A percentile compares a stretch with the other conserved stretches of the same genome.
phyloP scores from a whole-genome alignment of 2,888 invertebrate genomes.

The Halictus ligatus region DNA sequence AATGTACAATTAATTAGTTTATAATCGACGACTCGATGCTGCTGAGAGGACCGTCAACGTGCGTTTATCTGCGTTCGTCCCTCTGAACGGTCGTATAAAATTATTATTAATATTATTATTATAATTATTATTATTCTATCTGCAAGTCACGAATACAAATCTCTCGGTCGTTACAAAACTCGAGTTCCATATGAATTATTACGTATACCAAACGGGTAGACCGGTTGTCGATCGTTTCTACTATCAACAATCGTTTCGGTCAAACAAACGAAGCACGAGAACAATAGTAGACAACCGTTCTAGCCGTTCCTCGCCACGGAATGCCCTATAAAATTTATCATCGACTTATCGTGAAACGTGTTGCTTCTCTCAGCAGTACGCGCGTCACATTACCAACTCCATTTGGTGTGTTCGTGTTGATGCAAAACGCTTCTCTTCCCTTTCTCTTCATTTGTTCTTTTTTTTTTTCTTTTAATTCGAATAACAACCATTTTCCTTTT shows the following conservation, averaged over 20 bases:
- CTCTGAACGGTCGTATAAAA: slow-evolving; percentile 45
- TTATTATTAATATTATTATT: slow-evolving; percentile 31
- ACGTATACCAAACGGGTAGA: slow-evolving; percentile 15
- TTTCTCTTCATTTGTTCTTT: slow-evolving; percentile 35
- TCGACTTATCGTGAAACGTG: slow-evolving; percentile 46
- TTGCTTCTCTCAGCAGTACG: slow-evolving; percentile 65
- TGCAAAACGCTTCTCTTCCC: slow-evolving; percentile 79
- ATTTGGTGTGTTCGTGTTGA: slow-evolving; percentile 66
- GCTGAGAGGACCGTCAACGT: slow-evolving; percentile 53
- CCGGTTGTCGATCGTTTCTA: background rate
- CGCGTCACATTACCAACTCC: slow-evolving; percentile 60
- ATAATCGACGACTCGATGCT: slow-evolving; percentile 65
- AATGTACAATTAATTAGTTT: slow-evolving; percentile 71
- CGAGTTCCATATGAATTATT: slow-evolving; percentile 30
- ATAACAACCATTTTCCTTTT: slow-evolving; percentile 78
- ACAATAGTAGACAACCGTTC: slow-evolving; percentile 14
- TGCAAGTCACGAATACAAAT: slow-evolving; percentile 24
- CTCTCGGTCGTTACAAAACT: slow-evolving; percentile 39
- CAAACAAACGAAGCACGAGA: background rate
- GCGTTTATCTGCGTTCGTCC: background rate
- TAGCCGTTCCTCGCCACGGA: slow-evolving; percentile 53
- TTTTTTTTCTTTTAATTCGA: slow-evolving; percentile 72
- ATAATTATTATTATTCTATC: slow-evolving; percentile 48
- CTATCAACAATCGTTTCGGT: background rate
- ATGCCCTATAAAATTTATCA: slow-evolving; percentile 68